Evolutionary conservation across 2,888 invertebrate species (phyloP), one percentile per base, ranked within the genome.

Genomic region (Melinopterus prodromus): DNA sequence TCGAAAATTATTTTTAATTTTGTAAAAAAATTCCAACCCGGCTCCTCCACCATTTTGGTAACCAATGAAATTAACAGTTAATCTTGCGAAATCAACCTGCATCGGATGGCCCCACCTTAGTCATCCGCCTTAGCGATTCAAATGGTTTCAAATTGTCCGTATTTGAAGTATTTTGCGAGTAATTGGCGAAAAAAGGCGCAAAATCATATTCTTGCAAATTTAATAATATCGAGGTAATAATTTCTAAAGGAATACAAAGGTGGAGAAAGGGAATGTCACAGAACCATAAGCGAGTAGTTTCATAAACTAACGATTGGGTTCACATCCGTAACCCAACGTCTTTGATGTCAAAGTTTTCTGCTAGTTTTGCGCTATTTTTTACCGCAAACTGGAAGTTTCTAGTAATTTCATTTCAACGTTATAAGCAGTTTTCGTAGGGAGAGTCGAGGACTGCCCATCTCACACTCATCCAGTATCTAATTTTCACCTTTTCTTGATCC

Each of bases 261-360:
- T 12, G 53, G 12, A 12, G 12, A 53, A 9, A 9, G 53, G 7
- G 53, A 53, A 9, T 53, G 53, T 53, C 3, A 53, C 53, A 53
- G 3, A 53, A 53, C 53, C 53, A 53, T 53, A 53, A 53, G 53
- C 53, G 5, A 53, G 53, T 3, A 53, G 9, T 53, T 53, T 53
- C 53, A 53, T 53, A 53, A 53, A 53, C 53, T 53, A 53, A 53
- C 53, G 53, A 53, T 53, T 53, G 53, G 53, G 1, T 53, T 53
- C 53, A 12, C 53, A 53, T 53, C 53, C 53, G 53, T 53, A 53
- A 53, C 53, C 53, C 7, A 53, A 53, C 53, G 2, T 53, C 53
- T 53, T 53, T 53, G 53, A 53, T 53, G 53, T 53, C 53, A 53
- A 53, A 53, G 53, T 53, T 53, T 53, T 53, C 53, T 53, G 53